Evolutionary conservation across 2,888 invertebrate genomes (phyloP), one percentile per base, ranked within the genome.

Genomic region (Nomada flava): DNA sequence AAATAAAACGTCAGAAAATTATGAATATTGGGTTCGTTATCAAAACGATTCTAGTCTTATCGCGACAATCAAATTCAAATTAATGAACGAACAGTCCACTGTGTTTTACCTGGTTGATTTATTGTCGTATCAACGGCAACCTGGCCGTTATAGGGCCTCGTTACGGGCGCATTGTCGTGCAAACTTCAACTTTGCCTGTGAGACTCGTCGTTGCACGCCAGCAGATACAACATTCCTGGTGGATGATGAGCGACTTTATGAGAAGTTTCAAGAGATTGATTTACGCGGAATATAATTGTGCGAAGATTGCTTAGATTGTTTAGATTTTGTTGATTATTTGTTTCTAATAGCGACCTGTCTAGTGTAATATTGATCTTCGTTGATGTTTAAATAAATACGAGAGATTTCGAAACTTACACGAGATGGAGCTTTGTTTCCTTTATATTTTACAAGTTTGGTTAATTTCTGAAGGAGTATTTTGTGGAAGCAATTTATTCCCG

Each of bases 71-170:
- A 73, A 73, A 79, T 78, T 73, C 68, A 74, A 70, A 73, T 79
- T 79, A 73, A 69, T 65, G 69, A 44, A 72, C 64, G 55, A 52
- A 64, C 79, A 65, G 36, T 70, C 64, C 65, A 64, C 69, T 60
- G 79, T 73, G 65, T 74, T 81, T 81, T 70, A 81, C 69, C n/a
- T 47, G 42, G 42, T 13, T 79, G 79, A 81, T 79, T 81, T 81
- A 79, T 79, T 26, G 72, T 64, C 44, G 36, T 67, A 71, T 71
- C 59, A 62, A 18, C 60, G 50, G 50, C 18, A 42, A 67, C 23
- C 47, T 13, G n/a, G n/a, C 11, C 13, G n/a, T 13, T 55, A 47
- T 18, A 26, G 62, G 23, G 26, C 57, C 65, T 70, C 79, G 65
- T 65, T 76, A 76, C 53, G n/a, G 50, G 70, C 52, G 65, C 47